Evolutionary conservation across 2,113 vertebrate genomes (phyloP).

Genomic region (Myodes glareolus): DNA sequence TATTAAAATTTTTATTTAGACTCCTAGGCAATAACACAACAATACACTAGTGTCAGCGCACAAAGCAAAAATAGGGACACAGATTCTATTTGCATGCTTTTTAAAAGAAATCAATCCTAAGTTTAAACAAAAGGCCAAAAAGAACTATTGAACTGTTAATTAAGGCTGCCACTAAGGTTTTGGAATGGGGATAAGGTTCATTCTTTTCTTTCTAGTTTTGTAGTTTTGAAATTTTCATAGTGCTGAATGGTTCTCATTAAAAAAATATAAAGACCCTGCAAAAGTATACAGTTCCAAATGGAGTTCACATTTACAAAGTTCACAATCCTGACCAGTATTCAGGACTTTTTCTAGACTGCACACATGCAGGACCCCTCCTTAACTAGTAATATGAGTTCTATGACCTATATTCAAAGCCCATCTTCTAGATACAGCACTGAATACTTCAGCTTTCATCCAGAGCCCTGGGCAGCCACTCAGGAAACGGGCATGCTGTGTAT

Average conservation of each 20-base stretch:
- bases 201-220: neutral
- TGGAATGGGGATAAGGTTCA: neutral
- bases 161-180: neutral
- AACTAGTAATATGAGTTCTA: neutral
- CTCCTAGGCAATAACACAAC: neutral
- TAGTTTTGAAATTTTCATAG: conserved; percentile 47
- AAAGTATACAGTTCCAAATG: neutral
- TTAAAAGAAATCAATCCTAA: neutral
- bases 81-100: conserved; percentile 14
- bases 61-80: neutral
- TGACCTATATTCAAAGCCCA: neutral
- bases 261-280: neutral
- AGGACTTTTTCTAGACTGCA: neutral
- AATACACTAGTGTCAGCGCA: neutral
- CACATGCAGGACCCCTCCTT: neutral
- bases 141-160: conserved; percentile 20
- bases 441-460: neutral
- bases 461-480: neutral
- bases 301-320: conserved; percentile 23
- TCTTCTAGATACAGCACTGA: neutral
- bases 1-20: neutral
- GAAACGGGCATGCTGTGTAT: neutral
- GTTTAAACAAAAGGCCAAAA: conserved; percentile 6
- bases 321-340: neutral
- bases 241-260: neutral